Evolutionary conservation across 2,797 vertebrate genomes (phyloP), one percentile per base, ranked within the genome.

Genomic region (Halcyon badia): DNA sequence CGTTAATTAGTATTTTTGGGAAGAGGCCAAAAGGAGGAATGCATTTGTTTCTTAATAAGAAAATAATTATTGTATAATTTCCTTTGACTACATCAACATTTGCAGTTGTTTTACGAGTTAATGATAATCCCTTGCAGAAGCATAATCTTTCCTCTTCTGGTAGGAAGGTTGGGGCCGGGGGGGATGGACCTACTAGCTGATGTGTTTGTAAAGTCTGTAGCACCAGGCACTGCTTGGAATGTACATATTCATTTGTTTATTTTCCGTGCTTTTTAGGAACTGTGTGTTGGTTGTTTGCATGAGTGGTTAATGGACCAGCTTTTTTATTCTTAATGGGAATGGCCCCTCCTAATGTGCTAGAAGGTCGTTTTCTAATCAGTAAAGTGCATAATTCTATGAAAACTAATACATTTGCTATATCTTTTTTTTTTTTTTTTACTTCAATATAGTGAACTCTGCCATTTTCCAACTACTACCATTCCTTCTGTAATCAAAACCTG

Each of bases 41-140:
- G 97, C 94, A 98, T 99, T 99, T 98, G 97, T 98, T 98, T 98
- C 98, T 99, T 98, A 99, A 98, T 99, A 98, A 98, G 98, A 98
- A 98, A 98, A 97, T 98, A 98, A 99, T 99, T 98, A 98, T 97
- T 98, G 98, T 98, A 96, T 98, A 98, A 98, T 98, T 91, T 97
- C 92, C 94, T 98, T 98, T 97, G 97, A 96, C 98, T 98, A 89
- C 95, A 95, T 98, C 82, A 96, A 90, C 95, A 52, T 96, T 96
- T 94, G 96, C 90, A 81, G 76, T 78, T 94, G 95, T 96, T 98
- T 98, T 96, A 95, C 90, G 71, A 69, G 64, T 60, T 94, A 89
- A 71, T 88, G 84, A 79, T 83, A n/a, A 48, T 82, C 42, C 87
- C 51, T 72, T 84, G 51, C 46, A 51, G 65, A 68, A 83, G 56